Percentiles rank a stretch among this genome's conserved stretches.
These are phyloP conservation scores for Rhegmatorhina hoffmannsi DNA, from an alignment of 2,113 vertebrate genomes.

Conservation along the genomic window DNA sequence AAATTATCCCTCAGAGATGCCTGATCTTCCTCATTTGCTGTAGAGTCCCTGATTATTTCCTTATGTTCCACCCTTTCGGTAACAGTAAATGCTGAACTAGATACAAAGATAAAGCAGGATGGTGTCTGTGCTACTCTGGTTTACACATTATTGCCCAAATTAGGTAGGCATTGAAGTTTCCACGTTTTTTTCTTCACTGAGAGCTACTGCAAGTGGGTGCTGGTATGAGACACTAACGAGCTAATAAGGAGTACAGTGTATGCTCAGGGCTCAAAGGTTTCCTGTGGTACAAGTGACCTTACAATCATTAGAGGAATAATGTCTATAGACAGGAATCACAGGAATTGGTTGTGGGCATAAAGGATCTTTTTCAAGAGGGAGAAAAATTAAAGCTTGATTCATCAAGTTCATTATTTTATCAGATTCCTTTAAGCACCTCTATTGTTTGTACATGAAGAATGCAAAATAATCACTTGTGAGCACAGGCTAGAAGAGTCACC, in stretches of 20 bases:
- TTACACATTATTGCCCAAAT: not conserved
- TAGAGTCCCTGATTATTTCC: not conserved
- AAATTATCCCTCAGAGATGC: conserved; percentile 12
- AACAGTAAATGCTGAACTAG: not conserved
- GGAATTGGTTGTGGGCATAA: not conserved
- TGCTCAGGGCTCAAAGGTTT: not conserved
- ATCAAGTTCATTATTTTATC: not conserved
- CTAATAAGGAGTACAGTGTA: not conserved
- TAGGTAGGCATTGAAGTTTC: not conserved
- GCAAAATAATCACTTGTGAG: not conserved
- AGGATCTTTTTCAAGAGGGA: not conserved
- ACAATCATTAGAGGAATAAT: not conserved
- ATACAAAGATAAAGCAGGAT: not conserved
- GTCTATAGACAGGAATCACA: not conserved
- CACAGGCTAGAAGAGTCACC: not conserved
- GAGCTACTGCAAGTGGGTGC: not conserved
- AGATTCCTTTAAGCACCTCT: not conserved
- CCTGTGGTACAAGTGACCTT: not conserved
- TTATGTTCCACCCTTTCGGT: not conserved
- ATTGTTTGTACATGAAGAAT: not conserved
- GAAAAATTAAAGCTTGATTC: not conserved
- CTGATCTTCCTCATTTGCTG: not conserved
- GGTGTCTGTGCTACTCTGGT: not conserved
- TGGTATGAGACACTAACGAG: not conserved
- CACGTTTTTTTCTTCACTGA: not conserved